Conservation (phyloP, 2,888 invertebrate genomes). For the Cactoblastis cactorum region DNA sequence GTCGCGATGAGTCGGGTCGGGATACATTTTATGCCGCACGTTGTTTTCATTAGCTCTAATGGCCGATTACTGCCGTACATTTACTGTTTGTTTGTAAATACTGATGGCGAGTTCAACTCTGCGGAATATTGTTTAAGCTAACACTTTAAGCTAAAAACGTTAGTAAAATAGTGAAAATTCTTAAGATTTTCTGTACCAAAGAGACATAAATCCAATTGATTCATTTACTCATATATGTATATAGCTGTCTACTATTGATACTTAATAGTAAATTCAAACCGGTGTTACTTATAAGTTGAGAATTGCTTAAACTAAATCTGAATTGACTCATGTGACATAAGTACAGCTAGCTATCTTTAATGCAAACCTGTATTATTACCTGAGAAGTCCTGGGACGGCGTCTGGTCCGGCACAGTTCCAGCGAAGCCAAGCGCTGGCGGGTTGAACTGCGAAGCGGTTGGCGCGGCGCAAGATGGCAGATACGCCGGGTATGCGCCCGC, state of each 20-base stretch:
- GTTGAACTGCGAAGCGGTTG: constrained; percentile 84
- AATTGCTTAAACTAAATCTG: too few species aligned
- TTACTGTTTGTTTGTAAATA: constrained; percentile 10
- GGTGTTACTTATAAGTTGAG: too few species aligned
- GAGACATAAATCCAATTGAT: too few species aligned
- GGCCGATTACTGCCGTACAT: constrained; percentile 7
- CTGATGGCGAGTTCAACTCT: neutral
- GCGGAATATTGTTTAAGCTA: constrained; percentile 4
- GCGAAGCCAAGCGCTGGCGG: constrained; percentile 86
- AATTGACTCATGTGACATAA: too few species aligned
- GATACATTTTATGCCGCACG: neutral
- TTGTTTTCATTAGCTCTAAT: constrained; percentile 9
- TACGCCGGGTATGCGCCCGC: constrained; percentile 93
- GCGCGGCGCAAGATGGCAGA: constrained; percentile 88
- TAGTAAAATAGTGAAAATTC: neutral
- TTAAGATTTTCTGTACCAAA: too few species aligned
- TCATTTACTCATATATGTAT: too few species aligned
- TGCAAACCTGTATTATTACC: constrained; percentile 76
- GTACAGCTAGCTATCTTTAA: too few species aligned
- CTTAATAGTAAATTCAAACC: too few species aligned
- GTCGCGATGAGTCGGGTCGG: neutral
- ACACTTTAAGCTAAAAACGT: neutral
- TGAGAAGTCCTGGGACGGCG: constrained; percentile 78
- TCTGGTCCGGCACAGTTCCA: constrained; percentile 84
- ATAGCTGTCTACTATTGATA: too few species aligned